phyloP scores from a whole-genome alignment of 2,113 vertebrate genomes.

The Sebastes schlegelii region DNA sequence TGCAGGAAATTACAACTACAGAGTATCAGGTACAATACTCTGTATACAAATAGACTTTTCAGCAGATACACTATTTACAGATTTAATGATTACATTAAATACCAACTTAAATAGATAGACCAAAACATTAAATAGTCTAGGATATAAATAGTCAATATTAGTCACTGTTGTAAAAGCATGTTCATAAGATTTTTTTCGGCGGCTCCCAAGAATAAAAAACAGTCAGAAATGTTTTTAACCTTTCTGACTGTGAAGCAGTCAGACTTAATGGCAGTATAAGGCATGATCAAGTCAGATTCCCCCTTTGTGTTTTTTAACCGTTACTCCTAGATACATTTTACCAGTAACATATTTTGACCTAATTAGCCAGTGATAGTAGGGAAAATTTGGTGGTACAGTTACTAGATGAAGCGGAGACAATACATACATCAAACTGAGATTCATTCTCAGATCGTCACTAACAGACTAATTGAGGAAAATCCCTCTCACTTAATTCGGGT shows the following conservation, averaged over 20 bases:
- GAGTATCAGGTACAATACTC: constrained; percentile 23
- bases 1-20: constrained; percentile 54
- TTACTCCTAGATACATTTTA: constrained; percentile 13
- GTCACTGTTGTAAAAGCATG: constrained; percentile 39
- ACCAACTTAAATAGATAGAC: constrained; percentile 61
- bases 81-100: constrained; percentile 56
- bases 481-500: constrained; percentile 17
- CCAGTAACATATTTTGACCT: background rate
- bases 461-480: background rate
- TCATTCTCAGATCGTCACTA: constrained; percentile 14
- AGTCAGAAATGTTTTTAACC: constrained; percentile 22
- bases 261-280: constrained; percentile 22
- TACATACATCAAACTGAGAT: constrained; percentile 10
- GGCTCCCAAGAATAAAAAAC: constrained; percentile 19
- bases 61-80: constrained; percentile 74
- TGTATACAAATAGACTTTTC: constrained; percentile 48
- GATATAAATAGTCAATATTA: constrained; percentile 62
- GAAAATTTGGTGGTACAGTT: constrained; percentile 5
- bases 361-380: background rate
- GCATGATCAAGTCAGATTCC: constrained; percentile 15
- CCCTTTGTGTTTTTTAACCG: background rate
- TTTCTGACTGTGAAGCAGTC: constrained; percentile 23
- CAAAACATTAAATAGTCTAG: constrained; percentile 54
- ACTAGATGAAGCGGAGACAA: background rate
- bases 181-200: constrained; percentile 3